phyloP scores from a whole-genome alignment of 1,140 invertebrate species.

The Drosophila pseudoananassae region DNA sequence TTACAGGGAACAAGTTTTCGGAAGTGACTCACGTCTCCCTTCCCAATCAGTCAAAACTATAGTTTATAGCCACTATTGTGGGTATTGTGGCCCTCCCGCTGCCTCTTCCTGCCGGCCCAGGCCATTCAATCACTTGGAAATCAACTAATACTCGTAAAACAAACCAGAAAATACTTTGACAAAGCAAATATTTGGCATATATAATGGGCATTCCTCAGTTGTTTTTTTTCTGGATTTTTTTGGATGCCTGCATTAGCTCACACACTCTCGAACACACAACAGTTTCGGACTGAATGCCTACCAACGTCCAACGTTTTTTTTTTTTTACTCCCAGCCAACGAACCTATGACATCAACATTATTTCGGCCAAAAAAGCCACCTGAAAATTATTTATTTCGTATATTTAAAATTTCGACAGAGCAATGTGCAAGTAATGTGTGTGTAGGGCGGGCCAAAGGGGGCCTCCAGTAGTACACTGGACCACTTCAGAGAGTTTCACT shows the following conservation, averaged over 20 bases:
- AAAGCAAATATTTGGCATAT: slow-evolving; percentile 63
- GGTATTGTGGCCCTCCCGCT: neutral
- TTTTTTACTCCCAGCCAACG: slow-evolving; percentile 50
- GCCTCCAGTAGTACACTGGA: no score
- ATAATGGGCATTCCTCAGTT: slow-evolving; percentile 57
- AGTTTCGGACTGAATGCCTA: slow-evolving; percentile 52
- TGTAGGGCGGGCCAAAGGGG: neutral
- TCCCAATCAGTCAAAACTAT: slow-evolving; percentile 35
- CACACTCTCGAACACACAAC: slow-evolving; percentile 27
- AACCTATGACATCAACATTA: slow-evolving; percentile 73
- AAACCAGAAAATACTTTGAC: slow-evolving; percentile 59
- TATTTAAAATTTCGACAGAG: slow-evolving; percentile 52
- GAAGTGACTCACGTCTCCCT: slow-evolving; percentile 21
- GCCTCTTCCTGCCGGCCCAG: slow-evolving; percentile 11
- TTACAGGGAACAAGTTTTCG: slow-evolving; percentile 8
- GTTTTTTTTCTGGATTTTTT: slow-evolving; percentile 32
- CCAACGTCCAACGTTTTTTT: slow-evolving; percentile 40
- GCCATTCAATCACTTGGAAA: slow-evolving; percentile 43
- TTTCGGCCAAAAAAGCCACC: slow-evolving; percentile 53
- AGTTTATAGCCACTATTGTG: slow-evolving; percentile 19
- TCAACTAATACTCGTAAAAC: slow-evolving; percentile 50
- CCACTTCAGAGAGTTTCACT: neutral
- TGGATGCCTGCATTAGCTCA: slow-evolving; percentile 63
- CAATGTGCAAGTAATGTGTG: slow-evolving; percentile 46
- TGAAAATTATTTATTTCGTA: slow-evolving; percentile 43